Conservation (phyloP, 2,113 vertebrate genomes). For the Oceanites oceanicus region DNA sequence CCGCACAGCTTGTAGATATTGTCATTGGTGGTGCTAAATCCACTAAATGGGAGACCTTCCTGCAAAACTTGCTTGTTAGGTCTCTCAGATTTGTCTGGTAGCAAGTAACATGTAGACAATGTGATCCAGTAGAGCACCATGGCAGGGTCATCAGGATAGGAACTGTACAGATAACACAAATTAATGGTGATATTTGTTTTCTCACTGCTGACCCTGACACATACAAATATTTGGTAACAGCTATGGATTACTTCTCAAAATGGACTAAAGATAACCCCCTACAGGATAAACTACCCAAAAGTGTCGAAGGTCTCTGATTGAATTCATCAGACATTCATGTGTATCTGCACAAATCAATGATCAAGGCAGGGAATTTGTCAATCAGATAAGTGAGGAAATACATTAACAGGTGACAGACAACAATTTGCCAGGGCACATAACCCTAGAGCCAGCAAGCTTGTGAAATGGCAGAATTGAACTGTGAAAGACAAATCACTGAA, state of each 20-base stretch:
- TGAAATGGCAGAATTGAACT: slow-evolving; percentile 66
- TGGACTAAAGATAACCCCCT: slow-evolving; percentile 26
- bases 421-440: slow-evolving; percentile 56
- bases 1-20: not conserved
- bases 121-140: not conserved
- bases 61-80: not conserved
- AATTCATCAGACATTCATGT: slow-evolving; percentile 53
- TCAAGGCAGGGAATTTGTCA: slow-evolving; percentile 48
- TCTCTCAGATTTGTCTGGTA: not conserved
- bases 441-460: slow-evolving; percentile 32
- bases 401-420: slow-evolving; percentile 71
- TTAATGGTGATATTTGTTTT: slow-evolving; percentile 52
- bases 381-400: slow-evolving; percentile 65
- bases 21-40: not conserved
- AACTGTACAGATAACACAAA: not conserved
- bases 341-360: slow-evolving; percentile 52
- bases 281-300: slow-evolving; percentile 45
- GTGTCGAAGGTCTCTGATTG: slow-evolving; percentile 58
- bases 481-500: slow-evolving; percentile 54
- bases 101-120: not conserved
- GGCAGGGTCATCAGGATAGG: not conserved
- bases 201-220: slow-evolving; percentile 15
- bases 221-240: slow-evolving; percentile 40
- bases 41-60: not conserved
- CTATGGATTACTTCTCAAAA: slow-evolving; percentile 31